A percentile compares a stretch with the other conserved stretches of the same genome.
phyloP scores from a whole-genome alignment of 2,113 vertebrate genomes.

The Ophiodon elongatus region DNA sequence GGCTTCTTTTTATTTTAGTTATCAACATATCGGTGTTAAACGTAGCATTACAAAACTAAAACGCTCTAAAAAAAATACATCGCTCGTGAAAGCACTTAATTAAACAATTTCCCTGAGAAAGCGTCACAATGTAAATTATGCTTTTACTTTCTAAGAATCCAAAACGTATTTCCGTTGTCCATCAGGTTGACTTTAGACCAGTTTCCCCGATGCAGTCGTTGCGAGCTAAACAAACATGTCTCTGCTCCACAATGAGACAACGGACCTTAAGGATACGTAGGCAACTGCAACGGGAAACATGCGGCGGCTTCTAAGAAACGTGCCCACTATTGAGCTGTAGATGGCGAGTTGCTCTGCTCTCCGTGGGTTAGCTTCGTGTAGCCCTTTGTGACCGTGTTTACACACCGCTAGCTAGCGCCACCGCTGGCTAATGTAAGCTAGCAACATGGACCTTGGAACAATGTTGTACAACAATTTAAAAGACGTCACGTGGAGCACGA shows the following conservation, averaged over 20 bases:
- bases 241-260: conserved; percentile 47
- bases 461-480: conserved; percentile 91
- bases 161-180: conserved; percentile 43
- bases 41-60: not conserved
- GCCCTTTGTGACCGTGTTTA: conserved; percentile 66
- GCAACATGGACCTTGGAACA: conserved; percentile 85
- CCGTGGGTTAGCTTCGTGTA: conserved; percentile 14
- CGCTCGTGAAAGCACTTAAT: not conserved
- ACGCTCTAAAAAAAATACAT: not conserved
- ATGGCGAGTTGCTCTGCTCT: conserved; percentile 1
- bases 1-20: not conserved
- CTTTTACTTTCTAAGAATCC: conserved; percentile 57
- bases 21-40: not conserved
- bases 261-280: conserved; percentile 46
- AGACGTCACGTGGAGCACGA: conserved; percentile 95
- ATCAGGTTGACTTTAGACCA: not conserved
- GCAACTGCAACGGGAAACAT: conserved; percentile 1
- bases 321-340: not conserved
- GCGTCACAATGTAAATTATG: not conserved
- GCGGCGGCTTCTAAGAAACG: conserved; percentile 23
- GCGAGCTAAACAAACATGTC: conserved; percentile 81
- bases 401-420: conserved; percentile 59
- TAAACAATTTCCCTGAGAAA: not conserved
- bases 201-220: conserved; percentile 32
- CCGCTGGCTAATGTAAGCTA: conserved; percentile 67